A percentile compares a stretch with the other conserved stretches of the same genome.
Conservation (phyloP, 2,797 vertebrate species). For the Artibeus jamaicensis region DNA sequence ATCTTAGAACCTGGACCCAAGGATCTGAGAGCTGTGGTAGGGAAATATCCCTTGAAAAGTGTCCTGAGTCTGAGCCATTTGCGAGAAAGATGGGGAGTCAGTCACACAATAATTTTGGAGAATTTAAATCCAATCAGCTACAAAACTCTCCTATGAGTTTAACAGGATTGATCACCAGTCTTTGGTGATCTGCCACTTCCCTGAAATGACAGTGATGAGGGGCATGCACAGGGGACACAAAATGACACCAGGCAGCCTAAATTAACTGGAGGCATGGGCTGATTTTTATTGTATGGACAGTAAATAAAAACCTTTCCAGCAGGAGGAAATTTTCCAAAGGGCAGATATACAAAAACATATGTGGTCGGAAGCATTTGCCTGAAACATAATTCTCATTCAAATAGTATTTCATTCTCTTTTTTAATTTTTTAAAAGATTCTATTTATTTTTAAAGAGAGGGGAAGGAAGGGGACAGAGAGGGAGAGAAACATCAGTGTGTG, state of each 20-base stretch:
- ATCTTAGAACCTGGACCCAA: not conserved
- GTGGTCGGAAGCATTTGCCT: not conserved
- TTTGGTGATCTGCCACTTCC: not conserved
- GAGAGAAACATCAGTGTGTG: no score
- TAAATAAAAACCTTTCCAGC: not conserved
- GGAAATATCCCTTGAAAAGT: not conserved
- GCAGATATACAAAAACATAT: not conserved
- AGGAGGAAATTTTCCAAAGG: not conserved
- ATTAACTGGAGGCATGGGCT: not conserved
- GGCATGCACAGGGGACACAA: not conserved
- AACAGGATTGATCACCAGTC: not conserved
- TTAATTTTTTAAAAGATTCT: no score
- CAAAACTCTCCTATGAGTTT: not conserved
- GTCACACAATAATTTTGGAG: not conserved
- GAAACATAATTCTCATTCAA: conserved; percentile 7
- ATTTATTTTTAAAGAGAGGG: no score
- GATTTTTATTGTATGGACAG: not conserved
- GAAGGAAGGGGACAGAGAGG: no score
- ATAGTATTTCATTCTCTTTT: not conserved
- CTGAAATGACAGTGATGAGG: not conserved
- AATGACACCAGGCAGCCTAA: not conserved
- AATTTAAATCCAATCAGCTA: not conserved
- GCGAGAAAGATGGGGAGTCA: not conserved
- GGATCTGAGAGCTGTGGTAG: not conserved
- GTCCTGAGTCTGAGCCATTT: not conserved